Percentiles rank a stretch among this genome's conserved stretches.
Conservation (phyloP, 92 coral and sea anemone genomes). For the Pocillopora grandis region DNA sequence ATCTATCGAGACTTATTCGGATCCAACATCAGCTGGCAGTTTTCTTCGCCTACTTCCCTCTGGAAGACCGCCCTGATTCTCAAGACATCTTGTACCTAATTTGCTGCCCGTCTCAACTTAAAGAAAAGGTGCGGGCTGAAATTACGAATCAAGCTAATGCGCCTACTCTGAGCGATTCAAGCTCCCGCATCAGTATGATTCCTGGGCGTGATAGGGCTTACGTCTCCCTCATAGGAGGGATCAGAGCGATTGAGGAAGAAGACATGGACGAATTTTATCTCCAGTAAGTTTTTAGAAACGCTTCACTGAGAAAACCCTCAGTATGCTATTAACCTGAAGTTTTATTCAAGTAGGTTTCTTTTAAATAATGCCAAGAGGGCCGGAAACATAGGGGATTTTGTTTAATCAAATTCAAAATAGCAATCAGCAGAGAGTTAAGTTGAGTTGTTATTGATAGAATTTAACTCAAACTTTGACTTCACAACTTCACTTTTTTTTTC, state of each 20-base stretch:
- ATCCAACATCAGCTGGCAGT: slow-evolving; percentile 7
- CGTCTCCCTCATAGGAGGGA: slow-evolving; percentile 10
- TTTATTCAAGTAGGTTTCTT: no score
- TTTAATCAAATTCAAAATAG: no score
- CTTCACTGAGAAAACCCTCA: no score
- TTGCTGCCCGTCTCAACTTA: slow-evolving; percentile 24
- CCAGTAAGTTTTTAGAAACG: background rate
- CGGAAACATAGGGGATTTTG: no score
- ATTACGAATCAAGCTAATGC: background rate
- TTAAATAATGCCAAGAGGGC: no score
- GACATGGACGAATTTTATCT: slow-evolving; percentile 4
- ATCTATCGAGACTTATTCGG: slow-evolving; percentile 8
- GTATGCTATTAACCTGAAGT: no score
- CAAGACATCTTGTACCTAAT: slow-evolving; percentile 23
- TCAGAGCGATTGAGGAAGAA: background rate
- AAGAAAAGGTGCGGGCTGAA: background rate
- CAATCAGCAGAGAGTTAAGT: no score
- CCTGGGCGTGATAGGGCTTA: slow-evolving; percentile 25
- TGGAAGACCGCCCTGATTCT: slow-evolving; percentile 5
- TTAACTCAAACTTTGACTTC: no score
- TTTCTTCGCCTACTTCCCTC: slow-evolving; percentile 33
- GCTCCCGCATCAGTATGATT: background rate
- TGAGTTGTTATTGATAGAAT: no score
- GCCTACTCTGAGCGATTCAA: background rate
- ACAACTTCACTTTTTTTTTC: no score